Evolutionary conservation across 2,113 vertebrate species (phyloP), one percentile per base, ranked within the genome.

Genomic region (Callopanchax toddi): DNA sequence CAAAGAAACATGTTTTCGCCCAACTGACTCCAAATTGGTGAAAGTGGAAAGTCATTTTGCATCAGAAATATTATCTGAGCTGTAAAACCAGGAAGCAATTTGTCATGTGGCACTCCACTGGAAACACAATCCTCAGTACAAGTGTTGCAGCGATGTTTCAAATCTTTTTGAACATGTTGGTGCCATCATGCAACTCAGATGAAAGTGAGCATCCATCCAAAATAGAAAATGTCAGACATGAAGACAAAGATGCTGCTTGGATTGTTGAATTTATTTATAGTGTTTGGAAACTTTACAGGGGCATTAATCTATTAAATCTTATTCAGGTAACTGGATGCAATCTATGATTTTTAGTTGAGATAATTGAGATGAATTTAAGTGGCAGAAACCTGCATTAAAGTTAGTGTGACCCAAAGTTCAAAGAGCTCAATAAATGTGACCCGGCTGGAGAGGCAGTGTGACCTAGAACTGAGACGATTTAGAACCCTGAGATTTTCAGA

Each of bases 71-170:
- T 37, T 70, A 48, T 69, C 26, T 55, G 34, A 66, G 49, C 61
- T 66, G 56, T 37, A 13, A 67, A 76, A 40, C 53, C 39, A 76
- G 18, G 22, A 39, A 59, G 49, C 48, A 49, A 62, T 60, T 70
- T 72, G 46, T 61, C 67, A 74, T 62, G 42, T 42, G 71, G 58
- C 39, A 52, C 46, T 71, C 23, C 11, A 40, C 22, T 51, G 11
- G 49, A 54, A 73, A 71, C n/a, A 53, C 4, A 46, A 70, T 55
- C 44, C 48, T 60, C 54, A 43, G 36, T 36, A 42, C 37, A 57
- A 44, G 21, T 48, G 12, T 11, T 76, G 53, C 18, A 42, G 21
- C 49, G 45, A 25, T 34, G 21, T 75, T 61, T 32, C 6, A 34
- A 46, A 50, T 60, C n/a, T 7, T 25, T 49, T 49, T 50, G 21